Conservation (phyloP, 2,797 vertebrate genomes). For the Podarcis siculus region DNA sequence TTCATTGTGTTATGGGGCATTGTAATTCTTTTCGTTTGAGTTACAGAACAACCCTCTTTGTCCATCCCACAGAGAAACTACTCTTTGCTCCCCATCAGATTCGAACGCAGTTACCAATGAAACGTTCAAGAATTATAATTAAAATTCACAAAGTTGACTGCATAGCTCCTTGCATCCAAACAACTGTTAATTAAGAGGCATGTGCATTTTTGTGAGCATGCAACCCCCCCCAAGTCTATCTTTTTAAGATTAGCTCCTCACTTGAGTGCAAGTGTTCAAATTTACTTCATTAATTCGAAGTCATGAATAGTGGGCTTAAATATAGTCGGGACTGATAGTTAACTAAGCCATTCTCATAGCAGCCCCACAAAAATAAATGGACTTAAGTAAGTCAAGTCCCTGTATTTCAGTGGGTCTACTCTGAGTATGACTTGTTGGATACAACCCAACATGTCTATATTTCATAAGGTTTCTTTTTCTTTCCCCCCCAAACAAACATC, state of each 20-base stretch:
- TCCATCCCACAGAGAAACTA: not conserved
- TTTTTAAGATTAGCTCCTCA: not conserved
- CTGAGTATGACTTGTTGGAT: too few species aligned
- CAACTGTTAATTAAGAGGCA: not conserved
- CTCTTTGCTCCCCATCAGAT: not conserved
- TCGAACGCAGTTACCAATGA: not conserved
- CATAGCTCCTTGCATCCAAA: not conserved
- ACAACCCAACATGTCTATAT: not conserved
- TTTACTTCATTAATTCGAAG: not conserved
- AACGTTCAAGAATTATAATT: not conserved
- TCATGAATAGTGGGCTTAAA: not conserved
- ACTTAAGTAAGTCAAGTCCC: too few species aligned
- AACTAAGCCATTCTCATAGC: too few species aligned
- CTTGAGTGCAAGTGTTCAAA: not conserved
- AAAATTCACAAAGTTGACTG: too few species aligned
- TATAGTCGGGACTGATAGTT: not conserved
- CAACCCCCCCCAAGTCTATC: not conserved
- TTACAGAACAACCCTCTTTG: not conserved
- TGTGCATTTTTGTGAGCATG: not conserved
- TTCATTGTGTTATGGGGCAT: not conserved
- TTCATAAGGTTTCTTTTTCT: not conserved
- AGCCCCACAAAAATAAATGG: too few species aligned
- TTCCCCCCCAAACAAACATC: not conserved
- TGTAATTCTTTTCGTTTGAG: too few species aligned
- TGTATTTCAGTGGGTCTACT: too few species aligned